Percentiles rank a stretch among this genome's conserved stretches.
These are phyloP conservation scores for Chrysolina americana DNA, from an alignment of 2,888 invertebrate species.

Conservation along the genomic window DNA sequence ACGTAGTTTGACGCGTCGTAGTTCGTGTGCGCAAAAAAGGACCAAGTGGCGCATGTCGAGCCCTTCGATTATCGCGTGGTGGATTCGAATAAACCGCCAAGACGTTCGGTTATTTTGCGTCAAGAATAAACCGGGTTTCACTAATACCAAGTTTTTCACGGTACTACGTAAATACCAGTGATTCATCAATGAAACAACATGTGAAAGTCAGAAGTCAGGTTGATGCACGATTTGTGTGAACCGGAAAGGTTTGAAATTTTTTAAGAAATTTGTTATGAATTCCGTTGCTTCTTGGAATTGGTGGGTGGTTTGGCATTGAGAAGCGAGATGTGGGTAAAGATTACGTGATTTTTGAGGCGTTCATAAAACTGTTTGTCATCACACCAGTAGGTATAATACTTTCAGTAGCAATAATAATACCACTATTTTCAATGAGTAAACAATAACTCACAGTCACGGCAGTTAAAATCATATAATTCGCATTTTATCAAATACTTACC, in stretches of 20 bases:
- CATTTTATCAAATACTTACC: no score
- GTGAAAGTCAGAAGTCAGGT: conserved; percentile 54
- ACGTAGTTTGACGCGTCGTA: conserved; percentile 16
- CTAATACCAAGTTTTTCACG: conserved; percentile 20
- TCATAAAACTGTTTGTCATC: background rate
- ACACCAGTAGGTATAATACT: no score
- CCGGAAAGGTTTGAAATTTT: conserved; percentile 52
- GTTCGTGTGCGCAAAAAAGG: conserved; percentile 42
- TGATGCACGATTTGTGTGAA: conserved; percentile 44
- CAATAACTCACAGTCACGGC: no score
- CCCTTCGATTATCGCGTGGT: conserved; percentile 29
- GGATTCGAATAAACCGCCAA: conserved; percentile 38
- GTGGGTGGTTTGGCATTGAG: conserved; percentile 41
- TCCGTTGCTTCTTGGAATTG: conserved; percentile 37
- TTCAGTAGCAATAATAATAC: no score
- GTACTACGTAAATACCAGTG: conserved; percentile 53
- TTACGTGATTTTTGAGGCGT: conserved; percentile 24
- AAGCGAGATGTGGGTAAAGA: conserved; percentile 32
- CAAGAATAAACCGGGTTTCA: conserved; percentile 31
- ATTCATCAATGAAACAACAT: conserved; percentile 59
- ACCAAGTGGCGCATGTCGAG: conserved; percentile 36
- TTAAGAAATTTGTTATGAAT: conserved; percentile 39
- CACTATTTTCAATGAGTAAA: no score
- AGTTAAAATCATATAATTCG: no score
- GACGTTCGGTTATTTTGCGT: conserved; percentile 12